Evolutionary conservation across 2,888 invertebrate species (phyloP), one percentile per base, ranked within the genome.

Genomic region (Erebia palarica): DNA sequence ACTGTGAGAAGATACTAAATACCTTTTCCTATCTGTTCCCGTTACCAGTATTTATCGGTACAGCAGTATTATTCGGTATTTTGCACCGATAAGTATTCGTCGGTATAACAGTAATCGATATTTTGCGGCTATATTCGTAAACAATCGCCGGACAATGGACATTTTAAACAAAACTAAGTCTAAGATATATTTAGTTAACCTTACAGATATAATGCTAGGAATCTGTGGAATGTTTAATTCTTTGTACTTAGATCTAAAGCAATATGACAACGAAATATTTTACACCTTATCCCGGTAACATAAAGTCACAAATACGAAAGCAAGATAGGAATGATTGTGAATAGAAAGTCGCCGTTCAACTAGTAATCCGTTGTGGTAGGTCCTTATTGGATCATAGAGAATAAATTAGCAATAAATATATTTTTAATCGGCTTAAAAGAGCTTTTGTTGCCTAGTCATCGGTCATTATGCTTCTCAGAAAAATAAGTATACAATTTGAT

Each of bases 341-440:
- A 75, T 75, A 75, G 77, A 77, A 77, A 76, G 75, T 75, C 61
- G 55, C 53, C 65, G 58, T 67, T 61, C 59, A 77, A 75, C 69
- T 66, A 61, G 57, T 71, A 64, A 69, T 67, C 65, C 69, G 65
- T 77, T 77, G 76, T 70, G 74, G 74, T 75, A 77, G 77, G 76
- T 75, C 73, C 53, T 70, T 63, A 72, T 21, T 72, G 65, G 69
- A 69, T 65, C 70, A 68, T 27, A 71, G 70, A 63, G 70, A 74
- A 77, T 76, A 73, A 74, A 74, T 75, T 73, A 73, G 61, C 65
- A 68, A 73, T 71, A 61, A 72, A 70, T 73, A 73, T 69, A 67
- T 60, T 70, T 69, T 69, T 73, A 70, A 75, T 74, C 71, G 36
- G 64, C 21, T 70, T 61, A 47, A 51, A 55, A 63, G 4, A 8